Conservation (phyloP, 2,797 vertebrate genomes). For the Cygnus olor region DNA sequence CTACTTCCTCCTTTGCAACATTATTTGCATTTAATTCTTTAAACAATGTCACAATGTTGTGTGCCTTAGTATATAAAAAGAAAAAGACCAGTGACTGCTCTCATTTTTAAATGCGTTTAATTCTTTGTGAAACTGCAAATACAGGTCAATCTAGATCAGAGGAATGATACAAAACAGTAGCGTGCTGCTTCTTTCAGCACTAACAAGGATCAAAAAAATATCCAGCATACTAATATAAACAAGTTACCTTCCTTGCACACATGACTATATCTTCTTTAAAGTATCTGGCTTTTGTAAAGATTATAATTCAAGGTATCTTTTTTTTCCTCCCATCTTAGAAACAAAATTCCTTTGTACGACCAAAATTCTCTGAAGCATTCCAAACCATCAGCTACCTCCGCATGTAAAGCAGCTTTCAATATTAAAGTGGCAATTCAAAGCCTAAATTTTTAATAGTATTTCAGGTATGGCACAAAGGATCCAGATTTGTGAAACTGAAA, state of each 20-base stretch:
- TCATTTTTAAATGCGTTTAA: slow-evolving; percentile 17
- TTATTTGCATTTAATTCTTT: neutral
- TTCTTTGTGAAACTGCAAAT: neutral
- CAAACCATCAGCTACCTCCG: neutral
- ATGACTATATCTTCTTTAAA: neutral
- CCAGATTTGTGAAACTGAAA: neutral
- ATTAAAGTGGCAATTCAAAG: neutral
- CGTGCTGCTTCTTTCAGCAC: neutral
- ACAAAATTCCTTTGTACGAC: neutral
- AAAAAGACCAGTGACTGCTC: slow-evolving; percentile 16
- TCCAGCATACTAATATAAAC: neutral
- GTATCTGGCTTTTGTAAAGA: neutral
- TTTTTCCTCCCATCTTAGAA: neutral
- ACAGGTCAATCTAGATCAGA: neutral
- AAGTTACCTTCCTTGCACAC: neutral
- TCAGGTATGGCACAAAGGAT: neutral
- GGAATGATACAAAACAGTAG: neutral
- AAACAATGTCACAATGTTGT: neutral
- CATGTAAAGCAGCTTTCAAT: neutral
- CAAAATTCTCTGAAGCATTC: neutral
- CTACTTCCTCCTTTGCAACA: neutral
- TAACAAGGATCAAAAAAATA: neutral
- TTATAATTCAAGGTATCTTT: neutral
- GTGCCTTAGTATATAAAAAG: neutral
- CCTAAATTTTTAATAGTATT: neutral